Evolutionary conservation across 2,797 vertebrate genomes (phyloP).

Genomic region (Sternotherus odoratus): DNA sequence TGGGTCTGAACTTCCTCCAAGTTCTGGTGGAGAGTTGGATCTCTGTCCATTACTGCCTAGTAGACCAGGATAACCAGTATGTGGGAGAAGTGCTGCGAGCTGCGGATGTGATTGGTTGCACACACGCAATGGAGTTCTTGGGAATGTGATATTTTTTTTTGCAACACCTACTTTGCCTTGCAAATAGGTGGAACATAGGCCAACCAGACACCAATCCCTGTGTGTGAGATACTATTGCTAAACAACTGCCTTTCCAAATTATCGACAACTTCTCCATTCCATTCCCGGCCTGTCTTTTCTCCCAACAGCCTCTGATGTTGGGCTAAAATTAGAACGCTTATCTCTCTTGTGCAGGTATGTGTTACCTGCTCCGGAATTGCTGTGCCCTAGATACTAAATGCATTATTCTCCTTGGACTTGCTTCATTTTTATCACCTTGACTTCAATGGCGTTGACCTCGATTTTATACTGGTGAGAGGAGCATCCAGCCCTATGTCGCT

Average conservation of each 20-base stretch:
- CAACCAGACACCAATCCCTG: constrained; percentile 19
- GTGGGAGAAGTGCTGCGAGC: not conserved
- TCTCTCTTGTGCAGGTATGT: constrained; percentile 16
- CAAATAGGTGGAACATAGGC: constrained; percentile 27
- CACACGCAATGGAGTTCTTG: not conserved
- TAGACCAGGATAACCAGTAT: not conserved
- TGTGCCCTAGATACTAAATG: not conserved
- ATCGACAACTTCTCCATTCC: constrained; percentile 58
- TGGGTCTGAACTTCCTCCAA: not conserved
- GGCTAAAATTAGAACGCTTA: constrained; percentile 72
- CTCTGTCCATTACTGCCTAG: not conserved
- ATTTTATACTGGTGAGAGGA: not conserved
- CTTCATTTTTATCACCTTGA: not conserved
- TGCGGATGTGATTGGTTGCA: accelerated
- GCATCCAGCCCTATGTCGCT: not conserved
- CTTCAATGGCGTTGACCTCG: not conserved
- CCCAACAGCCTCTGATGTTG: constrained; percentile 40
- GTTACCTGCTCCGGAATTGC: constrained; percentile 34
- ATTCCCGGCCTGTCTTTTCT: constrained; percentile 46
- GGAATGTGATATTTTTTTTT: not conserved
- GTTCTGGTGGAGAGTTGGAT: not conserved
- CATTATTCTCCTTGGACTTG: not conserved
- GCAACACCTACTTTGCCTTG: constrained; percentile 38
- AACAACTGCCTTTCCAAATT: constrained; percentile 64
- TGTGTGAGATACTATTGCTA: constrained; percentile 15